Conservation (phyloP, 2,113 vertebrate genomes). For the Hucho hucho region DNA sequence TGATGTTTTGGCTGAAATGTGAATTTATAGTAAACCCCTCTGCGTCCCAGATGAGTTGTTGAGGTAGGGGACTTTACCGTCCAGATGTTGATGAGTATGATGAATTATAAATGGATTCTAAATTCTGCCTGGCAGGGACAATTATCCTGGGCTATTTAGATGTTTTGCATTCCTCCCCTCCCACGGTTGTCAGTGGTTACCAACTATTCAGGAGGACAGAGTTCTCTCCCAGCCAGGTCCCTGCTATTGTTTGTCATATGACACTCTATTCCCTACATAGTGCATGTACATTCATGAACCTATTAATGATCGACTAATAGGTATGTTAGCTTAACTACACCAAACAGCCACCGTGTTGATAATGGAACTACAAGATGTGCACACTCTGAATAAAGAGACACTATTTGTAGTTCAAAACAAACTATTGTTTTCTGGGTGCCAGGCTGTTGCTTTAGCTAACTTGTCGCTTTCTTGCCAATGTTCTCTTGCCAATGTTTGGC, state of each 20-base stretch:
- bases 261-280: not conserved
- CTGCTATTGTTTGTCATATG: too few relatives aligned
- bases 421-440: too few relatives aligned
- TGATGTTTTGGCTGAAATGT: slow-evolving; percentile 41
- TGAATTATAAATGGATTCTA: slow-evolving; percentile 60
- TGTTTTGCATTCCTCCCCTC: slow-evolving; percentile 27
- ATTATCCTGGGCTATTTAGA: slow-evolving; percentile 52
- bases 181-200: slow-evolving; percentile 47
- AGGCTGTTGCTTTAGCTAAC: not conserved
- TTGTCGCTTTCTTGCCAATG: not conserved
- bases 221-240: too few relatives aligned
- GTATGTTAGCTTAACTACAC: too few relatives aligned
- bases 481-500: not conserved
- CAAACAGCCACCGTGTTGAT: too few relatives aligned
- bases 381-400: too few relatives aligned
- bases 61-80: slow-evolving; percentile 36
- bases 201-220: slow-evolving; percentile 29
- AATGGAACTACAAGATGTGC: too few relatives aligned
- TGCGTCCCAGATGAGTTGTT: slow-evolving; percentile 56
- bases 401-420: not conserved
- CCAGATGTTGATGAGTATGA: slow-evolving; percentile 74
- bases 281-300: not conserved
- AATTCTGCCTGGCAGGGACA: slow-evolving; percentile 61
- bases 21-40: slow-evolving; percentile 54
- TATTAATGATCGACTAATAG: too few relatives aligned